A percentile compares a stretch with the other conserved stretches of the same genome.
Evolutionary conservation across 2,797 vertebrate genomes (phyloP).

Genomic region (Myotis myotis): DNA sequence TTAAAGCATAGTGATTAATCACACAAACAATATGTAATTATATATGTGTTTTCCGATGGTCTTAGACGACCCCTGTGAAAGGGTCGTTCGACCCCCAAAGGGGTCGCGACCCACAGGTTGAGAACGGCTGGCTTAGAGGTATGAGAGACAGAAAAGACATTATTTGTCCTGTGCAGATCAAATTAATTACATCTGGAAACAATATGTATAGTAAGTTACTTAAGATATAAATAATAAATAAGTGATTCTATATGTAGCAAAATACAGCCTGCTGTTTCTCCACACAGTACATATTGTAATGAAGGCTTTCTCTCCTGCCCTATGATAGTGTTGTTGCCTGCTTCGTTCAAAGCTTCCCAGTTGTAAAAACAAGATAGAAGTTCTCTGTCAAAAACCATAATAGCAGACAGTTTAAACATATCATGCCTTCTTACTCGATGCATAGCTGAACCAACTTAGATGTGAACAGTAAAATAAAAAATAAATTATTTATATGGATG

Average conservation of each 20-base stretch:
- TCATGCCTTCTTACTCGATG: not conserved
- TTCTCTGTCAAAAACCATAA: not conserved
- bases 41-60: too few species aligned
- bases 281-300: not conserved
- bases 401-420: not conserved
- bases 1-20: too few species aligned
- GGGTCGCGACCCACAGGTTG: too few species aligned
- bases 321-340: not conserved
- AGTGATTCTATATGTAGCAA: constrained; percentile 11
- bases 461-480: constrained; percentile 14
- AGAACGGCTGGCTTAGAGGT: not conserved
- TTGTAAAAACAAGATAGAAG: constrained; percentile 29
- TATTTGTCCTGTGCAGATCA: not conserved
- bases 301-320: not conserved
- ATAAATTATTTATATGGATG: constrained; percentile 12
- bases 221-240: not conserved
- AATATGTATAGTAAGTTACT: not conserved
- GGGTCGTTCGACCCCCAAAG: too few species aligned
- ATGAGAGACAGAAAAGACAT: not conserved
- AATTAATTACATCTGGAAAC: constrained; percentile 15
- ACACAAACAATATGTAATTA: too few species aligned
- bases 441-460: constrained; percentile 4
- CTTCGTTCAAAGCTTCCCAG: not conserved
- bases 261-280: constrained; percentile 14
- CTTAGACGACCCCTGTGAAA: too few species aligned